Evolutionary conservation across 2,113 vertebrate species (phyloP).

Genomic region (Nycticebus coucang): DNA sequence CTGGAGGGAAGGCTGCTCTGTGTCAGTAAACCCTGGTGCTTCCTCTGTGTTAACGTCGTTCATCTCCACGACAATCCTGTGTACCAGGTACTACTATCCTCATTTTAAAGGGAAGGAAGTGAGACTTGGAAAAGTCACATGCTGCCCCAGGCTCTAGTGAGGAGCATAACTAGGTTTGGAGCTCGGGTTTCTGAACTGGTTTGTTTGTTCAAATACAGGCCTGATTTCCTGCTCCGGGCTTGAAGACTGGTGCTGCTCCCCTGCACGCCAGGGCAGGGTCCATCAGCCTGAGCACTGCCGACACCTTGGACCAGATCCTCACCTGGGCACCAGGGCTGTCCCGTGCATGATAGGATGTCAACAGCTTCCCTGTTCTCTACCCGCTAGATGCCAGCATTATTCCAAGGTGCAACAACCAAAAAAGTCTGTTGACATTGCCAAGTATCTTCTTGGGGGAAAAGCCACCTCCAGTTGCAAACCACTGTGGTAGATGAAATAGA

Average conservation of each 20-base stretch:
- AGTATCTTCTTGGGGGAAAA: too few species aligned
- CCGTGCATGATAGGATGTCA: too few species aligned
- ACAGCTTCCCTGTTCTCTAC: not conserved
- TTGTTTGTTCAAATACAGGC: not conserved
- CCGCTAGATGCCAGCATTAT: not conserved
- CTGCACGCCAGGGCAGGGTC: accelerated
- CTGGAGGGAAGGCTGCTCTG: too few species aligned
- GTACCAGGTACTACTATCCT: accelerated
- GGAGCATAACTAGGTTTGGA: not conserved
- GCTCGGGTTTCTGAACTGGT: not conserved
- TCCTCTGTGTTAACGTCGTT: not conserved
- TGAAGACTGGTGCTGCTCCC: not conserved
- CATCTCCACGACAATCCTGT: not conserved
- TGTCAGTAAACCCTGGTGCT: too few species aligned
- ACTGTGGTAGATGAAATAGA: not conserved
- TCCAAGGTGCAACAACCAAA: not conserved
- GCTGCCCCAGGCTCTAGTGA: accelerated
- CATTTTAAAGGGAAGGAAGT: not conserved
- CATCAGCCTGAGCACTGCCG: accelerated
- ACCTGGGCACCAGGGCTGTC: too few species aligned
- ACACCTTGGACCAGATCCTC: too few species aligned
- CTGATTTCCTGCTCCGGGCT: not conserved
- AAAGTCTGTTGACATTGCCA: not conserved
- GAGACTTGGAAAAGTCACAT: not conserved
- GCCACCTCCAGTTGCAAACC: not conserved